Evolutionary conservation across 2,797 vertebrate species (phyloP), one percentile per base, ranked within the genome.

Genomic region (Ambastaia sidthimunki): DNA sequence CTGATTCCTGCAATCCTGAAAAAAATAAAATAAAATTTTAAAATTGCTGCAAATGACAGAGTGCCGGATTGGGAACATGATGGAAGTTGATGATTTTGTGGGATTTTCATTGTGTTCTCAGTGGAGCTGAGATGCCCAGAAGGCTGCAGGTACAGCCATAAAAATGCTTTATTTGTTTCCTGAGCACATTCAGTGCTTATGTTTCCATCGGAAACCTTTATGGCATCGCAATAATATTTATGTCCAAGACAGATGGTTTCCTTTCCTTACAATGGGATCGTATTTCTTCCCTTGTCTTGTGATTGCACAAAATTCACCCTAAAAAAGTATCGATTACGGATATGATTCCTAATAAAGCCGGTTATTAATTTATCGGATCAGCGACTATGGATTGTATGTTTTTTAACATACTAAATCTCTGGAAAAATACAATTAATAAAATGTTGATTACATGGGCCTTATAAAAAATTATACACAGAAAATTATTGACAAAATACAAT

Each of bases 131-230:
- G 69, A 83, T 41, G 52, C 74, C 75, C 70, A 54, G 60, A 57
- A 71, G 74, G 81, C 78, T 71, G 7, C 69, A 85, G 84, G 71
- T 80, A 73, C 44, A 74, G 67, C 74, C 91, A 89, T 93, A 92
- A 93, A 93, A 87, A 91, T 88, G 87, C 87, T 93, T 93, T 90
- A 93, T 92, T 93, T 92, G 90, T 92, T 93, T 92, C 91, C 92
- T 91, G 90, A 89, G 89, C 90, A 86, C 86, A 89, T 81, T 83
- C 82, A 87, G 87, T 88, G 88, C 92, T 93, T 89, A 83, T 89
- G 87, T 91, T 92, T 93, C 90, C 90, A 91, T 91, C 90, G 89
- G 83, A 89, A 87, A 87, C 84, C 86, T 92, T 92, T 91, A 92
- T 89, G 83, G 87, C 87, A 81, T 83, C n/a, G 67, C 54, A 84